Conservation (phyloP, 1,140 invertebrate genomes). For the Dendroctonus ponderosae region DNA sequence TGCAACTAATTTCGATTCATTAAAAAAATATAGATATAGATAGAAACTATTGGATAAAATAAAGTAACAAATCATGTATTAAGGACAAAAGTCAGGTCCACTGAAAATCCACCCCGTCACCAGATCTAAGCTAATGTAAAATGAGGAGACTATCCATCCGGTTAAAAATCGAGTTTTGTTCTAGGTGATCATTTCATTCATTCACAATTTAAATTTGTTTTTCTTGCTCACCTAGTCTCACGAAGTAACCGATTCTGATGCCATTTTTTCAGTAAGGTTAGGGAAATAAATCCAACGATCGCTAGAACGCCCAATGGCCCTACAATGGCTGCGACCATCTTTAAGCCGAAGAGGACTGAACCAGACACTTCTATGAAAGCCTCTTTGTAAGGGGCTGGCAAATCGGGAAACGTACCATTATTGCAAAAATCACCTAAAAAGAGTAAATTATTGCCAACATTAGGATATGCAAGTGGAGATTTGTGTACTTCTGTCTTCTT, state of each 20-base stretch:
- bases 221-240: constrained; percentile 21
- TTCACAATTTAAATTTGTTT: too few relatives aligned
- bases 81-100: too few relatives aligned
- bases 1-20: too few relatives aligned
- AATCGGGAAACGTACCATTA: constrained; percentile 69
- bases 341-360: constrained; percentile 55
- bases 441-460: not conserved
- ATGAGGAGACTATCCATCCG: too few relatives aligned
- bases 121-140: too few relatives aligned
- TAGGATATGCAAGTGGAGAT: not conserved
- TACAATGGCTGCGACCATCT: constrained; percentile 61
- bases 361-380: constrained; percentile 38
- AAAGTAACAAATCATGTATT: too few relatives aligned
- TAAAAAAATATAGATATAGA: too few relatives aligned
- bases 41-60: too few relatives aligned
- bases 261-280: constrained; percentile 58
- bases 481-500: constrained; percentile 34
- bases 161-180: too few relatives aligned
- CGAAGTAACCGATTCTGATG: constrained; percentile 57
- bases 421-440: constrained; percentile 73
- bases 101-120: too few relatives aligned
- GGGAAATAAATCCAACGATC: constrained; percentile 54
- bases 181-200: too few relatives aligned
- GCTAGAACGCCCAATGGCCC: constrained; percentile 61
- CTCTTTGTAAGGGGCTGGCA: constrained; percentile 50